Conservation (phyloP, 2,113 vertebrate genomes). For the Gadus chalcogrammus region DNA sequence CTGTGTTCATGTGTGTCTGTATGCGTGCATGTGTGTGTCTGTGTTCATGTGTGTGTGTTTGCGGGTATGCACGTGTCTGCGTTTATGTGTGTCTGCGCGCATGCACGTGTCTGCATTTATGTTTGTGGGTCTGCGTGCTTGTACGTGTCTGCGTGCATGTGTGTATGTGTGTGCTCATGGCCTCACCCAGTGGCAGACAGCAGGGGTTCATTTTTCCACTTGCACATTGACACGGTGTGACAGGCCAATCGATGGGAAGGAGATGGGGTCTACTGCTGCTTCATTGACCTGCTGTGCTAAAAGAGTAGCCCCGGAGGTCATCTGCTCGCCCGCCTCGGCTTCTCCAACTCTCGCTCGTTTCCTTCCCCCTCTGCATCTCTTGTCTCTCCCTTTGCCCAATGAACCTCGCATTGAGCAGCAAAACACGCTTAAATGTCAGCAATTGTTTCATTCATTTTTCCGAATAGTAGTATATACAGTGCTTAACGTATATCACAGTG, state of each 20-base stretch:
- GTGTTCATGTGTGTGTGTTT: constrained; percentile 8
- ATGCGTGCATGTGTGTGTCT: neutral
- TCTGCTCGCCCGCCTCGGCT: constrained; percentile 19
- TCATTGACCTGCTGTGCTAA: constrained; percentile 49
- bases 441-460: no score
- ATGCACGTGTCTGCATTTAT: no score
- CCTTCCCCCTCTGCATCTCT: neutral
- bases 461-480: no score
- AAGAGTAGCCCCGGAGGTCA: constrained; percentile 50
- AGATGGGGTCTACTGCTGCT: constrained; percentile 36
- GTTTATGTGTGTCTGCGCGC: neutral
- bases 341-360: constrained; percentile 2
- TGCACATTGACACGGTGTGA: constrained; percentile 50
- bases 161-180: constrained; percentile 18
- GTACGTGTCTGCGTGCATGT: neutral
- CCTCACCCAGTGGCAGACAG: constrained; percentile 19
- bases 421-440: neutral
- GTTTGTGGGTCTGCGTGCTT: neutral
- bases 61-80: constrained; percentile 10
- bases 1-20: neutral
- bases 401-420: neutral
- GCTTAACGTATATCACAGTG: no score
- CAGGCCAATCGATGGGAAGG: constrained; percentile 60
- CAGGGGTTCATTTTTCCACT: constrained; percentile 30
- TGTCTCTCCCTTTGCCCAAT: neutral